Conservation (phyloP, 2,797 vertebrate species). For the Atherinosoma microstoma region DNA sequence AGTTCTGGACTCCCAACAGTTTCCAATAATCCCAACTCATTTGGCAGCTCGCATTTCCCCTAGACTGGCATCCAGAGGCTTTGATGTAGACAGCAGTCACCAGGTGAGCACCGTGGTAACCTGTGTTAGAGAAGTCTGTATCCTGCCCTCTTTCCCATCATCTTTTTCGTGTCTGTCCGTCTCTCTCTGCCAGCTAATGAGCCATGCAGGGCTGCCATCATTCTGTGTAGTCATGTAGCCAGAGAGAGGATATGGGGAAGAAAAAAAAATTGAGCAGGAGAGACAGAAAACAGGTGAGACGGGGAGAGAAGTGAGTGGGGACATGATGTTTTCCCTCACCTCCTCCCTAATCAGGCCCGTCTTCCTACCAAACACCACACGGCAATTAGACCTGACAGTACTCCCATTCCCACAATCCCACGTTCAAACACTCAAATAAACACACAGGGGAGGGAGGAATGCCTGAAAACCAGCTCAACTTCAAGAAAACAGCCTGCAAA, state of each 20-base stretch:
- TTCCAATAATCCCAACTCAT: constrained; percentile 82
- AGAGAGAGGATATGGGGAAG: constrained; percentile 6
- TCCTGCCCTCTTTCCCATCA: constrained; percentile 70
- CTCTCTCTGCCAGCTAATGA: constrained; percentile 86
- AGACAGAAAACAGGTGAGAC: constrained; percentile 66
- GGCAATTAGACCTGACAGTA: constrained; percentile 95
- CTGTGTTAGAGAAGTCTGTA: constrained; percentile 81
- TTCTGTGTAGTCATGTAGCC: constrained; percentile 66
- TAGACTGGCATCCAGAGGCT: constrained; percentile 90
- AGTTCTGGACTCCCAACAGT: constrained; percentile 62
- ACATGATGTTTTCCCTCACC: constrained; percentile 91
- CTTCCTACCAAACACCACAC: constrained; percentile 90
- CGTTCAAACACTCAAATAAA: constrained; percentile 74
- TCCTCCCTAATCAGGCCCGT: constrained; percentile 93
- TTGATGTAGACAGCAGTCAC: constrained; percentile 92
- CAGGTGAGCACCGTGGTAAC: constrained; percentile 87
- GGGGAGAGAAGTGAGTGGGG: constrained; percentile 62
- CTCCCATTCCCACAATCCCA: constrained; percentile 83
- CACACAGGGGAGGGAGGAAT: constrained; percentile 32
- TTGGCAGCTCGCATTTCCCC: constrained; percentile 87
- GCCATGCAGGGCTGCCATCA: constrained; percentile 63
- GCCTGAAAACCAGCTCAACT: constrained; percentile 56
- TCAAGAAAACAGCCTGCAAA: constrained; percentile 55
- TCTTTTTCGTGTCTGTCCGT: constrained; percentile 57
- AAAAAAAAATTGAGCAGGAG: neutral